Evolutionary conservation across 2,797 vertebrate species (phyloP).

Genomic region (Anguilla marmorata): DNA sequence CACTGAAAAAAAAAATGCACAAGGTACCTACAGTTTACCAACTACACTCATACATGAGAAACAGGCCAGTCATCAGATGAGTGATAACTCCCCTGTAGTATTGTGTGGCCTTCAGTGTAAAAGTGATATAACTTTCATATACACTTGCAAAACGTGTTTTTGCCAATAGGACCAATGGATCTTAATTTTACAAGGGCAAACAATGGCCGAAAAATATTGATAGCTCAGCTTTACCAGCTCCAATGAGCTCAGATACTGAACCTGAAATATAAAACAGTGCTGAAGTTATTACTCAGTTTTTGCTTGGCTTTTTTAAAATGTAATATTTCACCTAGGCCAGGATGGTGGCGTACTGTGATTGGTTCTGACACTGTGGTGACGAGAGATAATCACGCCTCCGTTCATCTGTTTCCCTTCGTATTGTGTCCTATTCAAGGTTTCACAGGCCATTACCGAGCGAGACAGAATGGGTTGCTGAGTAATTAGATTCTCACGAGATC

Average conservation of each 20-base stretch:
- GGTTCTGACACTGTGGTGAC: neutral
- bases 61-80: neutral
- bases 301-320: neutral
- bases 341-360: neutral
- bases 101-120: neutral
- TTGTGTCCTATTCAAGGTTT: neutral
- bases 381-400: slow-evolving; percentile 4
- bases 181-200: neutral
- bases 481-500: slow-evolving; percentile 28
- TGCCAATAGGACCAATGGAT: neutral
- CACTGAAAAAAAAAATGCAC: too few species aligned
- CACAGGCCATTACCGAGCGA: slow-evolving; percentile 7
- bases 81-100: neutral
- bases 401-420: neutral
- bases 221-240: neutral
- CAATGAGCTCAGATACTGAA: neutral
- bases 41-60: neutral
- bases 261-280: neutral
- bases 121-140: neutral
- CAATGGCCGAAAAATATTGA: neutral
- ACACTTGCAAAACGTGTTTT: neutral
- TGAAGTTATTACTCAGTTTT: neutral
- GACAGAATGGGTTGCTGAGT: neutral
- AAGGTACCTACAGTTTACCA: neutral
- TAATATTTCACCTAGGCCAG: neutral